Conservation (phyloP, 1,140 invertebrate species). For the Bradynema listronoti region DNA sequence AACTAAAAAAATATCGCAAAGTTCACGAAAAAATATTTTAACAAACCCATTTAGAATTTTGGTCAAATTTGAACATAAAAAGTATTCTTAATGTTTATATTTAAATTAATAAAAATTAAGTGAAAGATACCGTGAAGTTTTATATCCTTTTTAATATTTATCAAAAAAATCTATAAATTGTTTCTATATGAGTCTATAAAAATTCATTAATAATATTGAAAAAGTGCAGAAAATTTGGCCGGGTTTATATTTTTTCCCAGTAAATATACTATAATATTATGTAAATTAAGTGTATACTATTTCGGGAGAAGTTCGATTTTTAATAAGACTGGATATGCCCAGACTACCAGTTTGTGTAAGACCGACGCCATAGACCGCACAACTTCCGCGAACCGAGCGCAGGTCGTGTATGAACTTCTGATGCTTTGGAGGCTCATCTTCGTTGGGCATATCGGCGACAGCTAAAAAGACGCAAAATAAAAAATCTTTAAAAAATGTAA, state of each 20-base stretch:
- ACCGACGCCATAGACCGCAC: constrained; percentile 26
- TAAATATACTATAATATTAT: not conserved
- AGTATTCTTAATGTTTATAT: too few species aligned
- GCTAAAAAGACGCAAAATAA: too few species aligned
- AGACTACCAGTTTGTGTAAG: constrained; percentile 5
- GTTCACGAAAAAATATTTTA: too few species aligned
- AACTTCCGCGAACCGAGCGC: constrained; percentile 1
- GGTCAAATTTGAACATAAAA: too few species aligned
- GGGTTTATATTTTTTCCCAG: not conserved
- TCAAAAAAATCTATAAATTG: too few species aligned
- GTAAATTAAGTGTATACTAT: not conserved
- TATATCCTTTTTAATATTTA: too few species aligned
- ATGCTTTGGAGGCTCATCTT: not conserved
- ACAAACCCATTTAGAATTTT: too few species aligned
- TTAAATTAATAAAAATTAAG: too few species aligned
- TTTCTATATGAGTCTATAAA: too few species aligned
- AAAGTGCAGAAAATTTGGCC: not conserved
- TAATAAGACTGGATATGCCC: not conserved
- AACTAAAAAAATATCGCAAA: constrained; percentile 20
- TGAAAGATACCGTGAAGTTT: too few species aligned
- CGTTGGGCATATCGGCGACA: not conserved
- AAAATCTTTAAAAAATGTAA: too few species aligned
- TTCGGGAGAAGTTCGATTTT: constrained; percentile 13
- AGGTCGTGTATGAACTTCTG: constrained; percentile 16
- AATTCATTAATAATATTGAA: not conserved